Evolutionary conservation across 2,888 invertebrate genomes (phyloP).

Genomic region (Orchestes rusci): DNA sequence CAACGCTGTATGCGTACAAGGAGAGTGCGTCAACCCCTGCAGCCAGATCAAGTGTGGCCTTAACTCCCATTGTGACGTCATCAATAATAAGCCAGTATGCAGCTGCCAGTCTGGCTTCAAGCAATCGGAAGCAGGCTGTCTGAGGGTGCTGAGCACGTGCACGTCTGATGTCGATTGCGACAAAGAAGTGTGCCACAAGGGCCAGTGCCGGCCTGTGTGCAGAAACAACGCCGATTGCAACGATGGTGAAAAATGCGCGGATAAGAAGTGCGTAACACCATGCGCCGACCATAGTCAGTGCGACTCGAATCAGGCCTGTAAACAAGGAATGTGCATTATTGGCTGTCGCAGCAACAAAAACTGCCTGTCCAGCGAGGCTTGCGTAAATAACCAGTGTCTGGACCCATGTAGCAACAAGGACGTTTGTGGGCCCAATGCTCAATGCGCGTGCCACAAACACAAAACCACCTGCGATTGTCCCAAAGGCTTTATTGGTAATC

Average conservation of each 20-base stretch:
- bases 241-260: conserved; percentile 67
- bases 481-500: conserved; percentile 77
- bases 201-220: conserved; percentile 79
- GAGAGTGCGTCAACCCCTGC: conserved; percentile 74
- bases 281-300: conserved; percentile 80
- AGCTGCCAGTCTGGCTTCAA: conserved; percentile 70
- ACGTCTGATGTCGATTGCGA: conserved; percentile 66
- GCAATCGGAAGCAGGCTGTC: conserved; percentile 65
- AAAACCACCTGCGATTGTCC: conserved; percentile 74
- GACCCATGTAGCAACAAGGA: conserved; percentile 73
- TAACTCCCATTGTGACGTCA: conserved; percentile 75
- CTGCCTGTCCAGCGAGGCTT: conserved; percentile 68
- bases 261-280: conserved; percentile 71
- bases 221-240: conserved; percentile 71
- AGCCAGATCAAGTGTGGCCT: conserved; percentile 67
- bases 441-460: conserved; percentile 70
- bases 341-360: conserved; percentile 82
- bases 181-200: conserved; percentile 70
- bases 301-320: conserved; percentile 69
- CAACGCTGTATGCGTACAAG: conserved; percentile 63
- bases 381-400: conserved; percentile 76
- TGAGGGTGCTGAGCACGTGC: conserved; percentile 62
- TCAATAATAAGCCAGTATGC: conserved; percentile 70
- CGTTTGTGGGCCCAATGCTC: conserved; percentile 77
- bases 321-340: conserved; percentile 68